Evolutionary conservation across 1,140 invertebrate species (phyloP).

Genomic region (Drosophila nasuta): DNA sequence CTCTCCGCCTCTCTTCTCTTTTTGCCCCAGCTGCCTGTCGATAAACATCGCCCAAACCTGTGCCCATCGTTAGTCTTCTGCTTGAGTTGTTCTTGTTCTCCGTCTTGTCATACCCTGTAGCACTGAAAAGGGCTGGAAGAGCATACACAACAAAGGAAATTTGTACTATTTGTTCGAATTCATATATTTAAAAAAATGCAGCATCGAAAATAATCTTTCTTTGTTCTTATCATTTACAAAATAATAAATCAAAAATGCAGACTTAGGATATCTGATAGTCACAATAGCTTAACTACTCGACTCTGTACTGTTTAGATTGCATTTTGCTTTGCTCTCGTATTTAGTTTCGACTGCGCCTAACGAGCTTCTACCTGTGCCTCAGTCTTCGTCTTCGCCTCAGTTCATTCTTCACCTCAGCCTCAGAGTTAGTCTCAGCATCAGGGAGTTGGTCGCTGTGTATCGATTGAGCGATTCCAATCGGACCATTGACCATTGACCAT

Average conservation of each 20-base stretch:
- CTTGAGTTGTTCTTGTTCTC: conserved; percentile 9
- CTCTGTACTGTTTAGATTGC: conserved; percentile 59
- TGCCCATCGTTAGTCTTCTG: conserved; percentile 69
- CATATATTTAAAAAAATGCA: no score
- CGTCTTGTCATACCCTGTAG: conserved; percentile 16
- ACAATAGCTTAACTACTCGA: neutral
- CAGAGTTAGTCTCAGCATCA: conserved; percentile 30
- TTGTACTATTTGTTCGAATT: no score
- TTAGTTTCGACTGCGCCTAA: conserved; percentile 56
- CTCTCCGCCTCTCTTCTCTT: conserved; percentile 42
- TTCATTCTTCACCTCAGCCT: conserved; percentile 3
- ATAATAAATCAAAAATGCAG: neutral
- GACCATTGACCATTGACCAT: conserved; percentile 21
- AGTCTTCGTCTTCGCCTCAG: neutral
- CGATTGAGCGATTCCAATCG: conserved; percentile 70
- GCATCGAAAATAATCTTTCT: no score
- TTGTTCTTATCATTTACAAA: no score
- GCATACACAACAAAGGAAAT: neutral
- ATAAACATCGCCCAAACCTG: conserved; percentile 65
- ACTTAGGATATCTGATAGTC: neutral
- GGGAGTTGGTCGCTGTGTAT: conserved; percentile 38
- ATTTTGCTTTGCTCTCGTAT: conserved; percentile 62
- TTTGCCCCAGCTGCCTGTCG: conserved; percentile 43
- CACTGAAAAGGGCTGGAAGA: no score
- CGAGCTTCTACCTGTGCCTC: conserved; percentile 60